Evolutionary conservation across 2,888 invertebrate genomes (phyloP).

Genomic region (Bimastos eiseni): DNA sequence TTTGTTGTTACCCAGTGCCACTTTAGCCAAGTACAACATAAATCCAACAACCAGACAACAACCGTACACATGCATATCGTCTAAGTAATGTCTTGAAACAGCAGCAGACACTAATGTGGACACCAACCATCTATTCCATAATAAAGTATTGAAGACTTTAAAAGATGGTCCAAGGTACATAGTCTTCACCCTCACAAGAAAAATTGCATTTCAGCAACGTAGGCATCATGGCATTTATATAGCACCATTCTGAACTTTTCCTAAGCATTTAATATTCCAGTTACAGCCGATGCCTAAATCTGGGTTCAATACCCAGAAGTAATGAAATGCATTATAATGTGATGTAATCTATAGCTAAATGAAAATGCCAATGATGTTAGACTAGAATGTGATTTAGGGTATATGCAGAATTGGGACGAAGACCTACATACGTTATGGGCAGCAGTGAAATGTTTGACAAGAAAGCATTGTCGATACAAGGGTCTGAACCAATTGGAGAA

Average conservation of each 20-base stretch:
- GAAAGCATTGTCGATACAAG: neutral
- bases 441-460: neutral
- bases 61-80: neutral
- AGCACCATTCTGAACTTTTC: too few species aligned
- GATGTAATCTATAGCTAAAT: too few species aligned
- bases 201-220: too few species aligned
- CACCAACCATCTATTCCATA: neutral
- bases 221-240: too few species aligned
- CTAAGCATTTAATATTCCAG: neutral
- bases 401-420: neutral
- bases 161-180: too few species aligned
- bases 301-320: neutral
- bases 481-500: neutral
- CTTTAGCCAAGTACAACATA: neutral
- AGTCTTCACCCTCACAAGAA: too few species aligned
- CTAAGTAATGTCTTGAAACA: neutral
- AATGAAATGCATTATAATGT: too few species aligned
- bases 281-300: neutral
- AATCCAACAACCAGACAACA: constrained; percentile 2
- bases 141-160: too few species aligned
- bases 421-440: neutral
- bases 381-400: neutral
- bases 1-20: neutral
- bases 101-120: neutral
- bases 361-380: too few species aligned